These are phyloP conservation scores for Micronycteris hirsuta DNA, from an alignment of 2,113 vertebrate genomes.

Conservation along the genomic window DNA sequence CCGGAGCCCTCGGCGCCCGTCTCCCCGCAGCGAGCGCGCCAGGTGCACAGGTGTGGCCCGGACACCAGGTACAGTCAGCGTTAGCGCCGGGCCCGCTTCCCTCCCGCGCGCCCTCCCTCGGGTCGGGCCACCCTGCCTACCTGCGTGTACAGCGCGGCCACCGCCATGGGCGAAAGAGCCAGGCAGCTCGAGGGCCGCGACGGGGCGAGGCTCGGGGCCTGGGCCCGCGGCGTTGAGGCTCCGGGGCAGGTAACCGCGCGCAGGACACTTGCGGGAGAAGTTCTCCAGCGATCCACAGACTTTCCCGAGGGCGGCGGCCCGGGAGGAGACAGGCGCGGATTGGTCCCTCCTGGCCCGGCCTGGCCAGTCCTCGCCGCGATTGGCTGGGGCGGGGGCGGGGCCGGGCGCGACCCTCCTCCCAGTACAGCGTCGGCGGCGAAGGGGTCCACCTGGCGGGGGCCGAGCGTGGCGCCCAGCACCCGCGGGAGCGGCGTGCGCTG, in stretches of 20 bases:
- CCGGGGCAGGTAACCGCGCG: not conserved
- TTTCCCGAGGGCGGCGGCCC: not conserved
- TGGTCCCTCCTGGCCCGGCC: not conserved
- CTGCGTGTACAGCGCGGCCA: constrained; percentile 91
- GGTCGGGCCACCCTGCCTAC: constrained; percentile 76
- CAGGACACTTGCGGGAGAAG: not conserved
- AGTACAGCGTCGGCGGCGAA: rapidly evolving
- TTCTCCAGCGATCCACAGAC: not conserved
- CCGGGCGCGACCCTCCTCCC: not conserved
- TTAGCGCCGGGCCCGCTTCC: not conserved
- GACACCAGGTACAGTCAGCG: not conserved
- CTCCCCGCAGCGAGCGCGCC: not conserved
- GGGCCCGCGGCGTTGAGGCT: not conserved
- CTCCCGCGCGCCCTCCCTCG: not conserved
- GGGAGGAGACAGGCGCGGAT: not conserved
- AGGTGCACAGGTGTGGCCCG: not conserved
- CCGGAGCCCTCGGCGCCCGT: not conserved
- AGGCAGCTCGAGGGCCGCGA: not conserved
- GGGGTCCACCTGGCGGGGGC: not conserved
- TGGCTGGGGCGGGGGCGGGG: not conserved
- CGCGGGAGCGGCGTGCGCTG: rapidly evolving
- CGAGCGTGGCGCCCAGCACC: rapidly evolving
- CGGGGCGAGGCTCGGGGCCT: not conserved
- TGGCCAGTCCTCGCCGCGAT: not conserved
- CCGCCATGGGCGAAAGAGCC: constrained; percentile 81